phyloP scores from a whole-genome alignment of 2,797 vertebrate species.

The Sibirionetta formosa region DNA sequence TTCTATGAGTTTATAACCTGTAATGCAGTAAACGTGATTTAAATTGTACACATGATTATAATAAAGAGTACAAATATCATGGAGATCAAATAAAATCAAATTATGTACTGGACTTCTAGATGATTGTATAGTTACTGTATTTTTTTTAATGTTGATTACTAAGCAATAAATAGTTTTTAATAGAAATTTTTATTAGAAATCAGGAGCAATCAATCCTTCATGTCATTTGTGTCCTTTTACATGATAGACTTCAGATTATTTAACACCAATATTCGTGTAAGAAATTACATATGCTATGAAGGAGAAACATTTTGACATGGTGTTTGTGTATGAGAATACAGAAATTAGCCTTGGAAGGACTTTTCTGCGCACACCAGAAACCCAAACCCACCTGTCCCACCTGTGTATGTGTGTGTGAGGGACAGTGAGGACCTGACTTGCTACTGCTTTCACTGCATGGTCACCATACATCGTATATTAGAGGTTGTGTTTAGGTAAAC shows the following conservation, averaged over 20 bases:
- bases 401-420: not conserved
- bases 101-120: conserved; percentile 1
- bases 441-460: not conserved
- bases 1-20: conserved; percentile 51
- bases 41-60: conserved; percentile 23
- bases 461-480: not conserved
- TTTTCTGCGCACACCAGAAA: not conserved
- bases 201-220: not conserved
- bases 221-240: not conserved
- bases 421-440: not conserved
- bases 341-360: not conserved
- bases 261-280: not conserved
- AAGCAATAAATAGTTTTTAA: conserved; percentile 3
- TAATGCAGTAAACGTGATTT: conserved; percentile 53
- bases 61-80: conserved; percentile 37
- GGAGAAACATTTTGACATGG: not conserved
- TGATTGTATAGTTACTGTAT: conserved; percentile 1
- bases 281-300: not conserved
- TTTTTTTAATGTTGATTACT: conserved; percentile 6
- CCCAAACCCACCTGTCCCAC: not conserved
- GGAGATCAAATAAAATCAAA: conserved; percentile 52
- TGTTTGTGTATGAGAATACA: not conserved
- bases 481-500: not conserved
- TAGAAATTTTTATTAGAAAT: conserved; percentile 29
- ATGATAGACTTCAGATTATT: not conserved